phyloP scores from a whole-genome alignment of 1,140 invertebrate species.

The Phymorhynchus buccinoides region DNA sequence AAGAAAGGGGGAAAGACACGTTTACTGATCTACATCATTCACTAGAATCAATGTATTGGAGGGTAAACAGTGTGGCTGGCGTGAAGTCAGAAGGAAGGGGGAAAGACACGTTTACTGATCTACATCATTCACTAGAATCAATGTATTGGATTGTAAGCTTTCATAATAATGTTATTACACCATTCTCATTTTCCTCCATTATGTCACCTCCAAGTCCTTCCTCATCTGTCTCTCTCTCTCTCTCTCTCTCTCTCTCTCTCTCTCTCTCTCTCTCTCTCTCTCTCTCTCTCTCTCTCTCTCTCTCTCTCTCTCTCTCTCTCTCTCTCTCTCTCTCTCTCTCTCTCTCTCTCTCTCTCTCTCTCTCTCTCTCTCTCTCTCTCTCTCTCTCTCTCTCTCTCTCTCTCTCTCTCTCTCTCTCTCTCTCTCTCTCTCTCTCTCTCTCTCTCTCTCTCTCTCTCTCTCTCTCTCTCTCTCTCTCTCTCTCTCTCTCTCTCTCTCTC shows the following conservation, averaged over 20 bases:
- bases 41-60: too few species aligned
- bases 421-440: slow-evolving; percentile 73
- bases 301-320: neutral
- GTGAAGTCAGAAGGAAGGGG: too few species aligned
- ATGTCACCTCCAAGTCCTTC: neutral
- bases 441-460: neutral
- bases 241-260: slow-evolving; percentile 7
- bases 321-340: neutral
- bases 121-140: too few species aligned
- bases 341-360: neutral
- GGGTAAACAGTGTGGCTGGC: too few species aligned
- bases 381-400: slow-evolving; percentile 53
- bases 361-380: slow-evolving; percentile 45
- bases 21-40: too few species aligned
- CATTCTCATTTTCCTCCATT: too few species aligned
- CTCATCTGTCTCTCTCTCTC: neutral
- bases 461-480: slow-evolving; percentile 11
- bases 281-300: too few species aligned
- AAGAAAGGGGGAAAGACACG: too few species aligned
- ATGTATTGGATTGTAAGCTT: too few species aligned
- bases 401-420: slow-evolving; percentile 48
- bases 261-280: slow-evolving; percentile 17
- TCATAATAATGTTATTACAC: too few species aligned
- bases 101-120: too few species aligned
- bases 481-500: neutral